phyloP scores from a whole-genome alignment of 1,140 invertebrate species.

The Ganaspis sp. region DNA sequence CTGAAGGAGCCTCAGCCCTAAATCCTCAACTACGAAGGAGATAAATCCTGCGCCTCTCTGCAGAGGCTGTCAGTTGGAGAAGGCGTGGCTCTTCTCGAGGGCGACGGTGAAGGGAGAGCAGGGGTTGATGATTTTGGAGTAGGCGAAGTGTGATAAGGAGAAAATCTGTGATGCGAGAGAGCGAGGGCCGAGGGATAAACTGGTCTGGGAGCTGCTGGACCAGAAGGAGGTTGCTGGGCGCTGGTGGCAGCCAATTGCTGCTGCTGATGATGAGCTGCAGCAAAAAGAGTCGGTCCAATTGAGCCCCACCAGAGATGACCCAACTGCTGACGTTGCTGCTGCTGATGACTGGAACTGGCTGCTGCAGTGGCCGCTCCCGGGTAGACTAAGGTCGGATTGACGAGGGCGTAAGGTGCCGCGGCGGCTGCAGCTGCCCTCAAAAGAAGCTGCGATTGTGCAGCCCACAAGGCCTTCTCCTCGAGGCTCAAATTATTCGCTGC shows the following conservation, averaged over 20 bases:
- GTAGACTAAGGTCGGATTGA: slow-evolving; percentile 72
- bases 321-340: slow-evolving; percentile 68
- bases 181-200: slow-evolving; percentile 74
- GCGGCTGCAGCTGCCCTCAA: slow-evolving; percentile 81
- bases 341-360: slow-evolving; percentile 64
- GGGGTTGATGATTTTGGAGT: slow-evolving; percentile 62
- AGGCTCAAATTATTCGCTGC: slow-evolving; percentile 83
- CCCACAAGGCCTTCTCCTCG: slow-evolving; percentile 85
- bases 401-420: slow-evolving; percentile 77
- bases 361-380: slow-evolving; percentile 65
- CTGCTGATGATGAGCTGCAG: slow-evolving; percentile 71
- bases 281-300: slow-evolving; percentile 71
- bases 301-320: slow-evolving; percentile 74
- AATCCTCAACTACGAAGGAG: slow-evolving; percentile 71
- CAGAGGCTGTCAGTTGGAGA: slow-evolving; percentile 73
- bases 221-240: slow-evolving; percentile 60
- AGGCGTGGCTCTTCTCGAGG: slow-evolving; percentile 70
- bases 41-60: slow-evolving; percentile 71
- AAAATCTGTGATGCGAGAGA: slow-evolving; percentile 72
- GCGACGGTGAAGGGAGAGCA: slow-evolving; percentile 64
- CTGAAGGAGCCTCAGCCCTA: slow-evolving; percentile 25
- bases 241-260: slow-evolving; percentile 65
- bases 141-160: slow-evolving; percentile 71
- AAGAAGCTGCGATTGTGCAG: slow-evolving; percentile 82
- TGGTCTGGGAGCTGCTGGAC: slow-evolving; percentile 73